Conservation (phyloP, 2,113 vertebrate species). For the Bubalus kerabau region DNA sequence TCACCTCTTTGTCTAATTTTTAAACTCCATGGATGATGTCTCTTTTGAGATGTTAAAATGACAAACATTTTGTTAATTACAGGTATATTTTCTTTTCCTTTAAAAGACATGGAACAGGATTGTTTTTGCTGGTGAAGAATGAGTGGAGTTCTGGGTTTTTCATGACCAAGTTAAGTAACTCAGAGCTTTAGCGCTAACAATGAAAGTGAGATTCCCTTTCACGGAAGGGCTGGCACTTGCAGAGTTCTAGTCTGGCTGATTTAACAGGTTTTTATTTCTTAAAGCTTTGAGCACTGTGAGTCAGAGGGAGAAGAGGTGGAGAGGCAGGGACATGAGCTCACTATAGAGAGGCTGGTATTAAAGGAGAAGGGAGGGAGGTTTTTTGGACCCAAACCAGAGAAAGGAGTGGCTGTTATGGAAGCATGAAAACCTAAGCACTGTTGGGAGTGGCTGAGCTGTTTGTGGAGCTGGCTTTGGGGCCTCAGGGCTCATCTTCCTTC, state of each 20-base stretch:
- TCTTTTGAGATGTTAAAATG: constrained; percentile 36
- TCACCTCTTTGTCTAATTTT: background rate
- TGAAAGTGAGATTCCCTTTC: constrained; percentile 67
- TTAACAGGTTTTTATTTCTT: constrained; percentile 63
- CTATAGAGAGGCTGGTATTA: constrained; percentile 29
- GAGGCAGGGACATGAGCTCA: constrained; percentile 52
- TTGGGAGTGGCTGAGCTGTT: background rate
- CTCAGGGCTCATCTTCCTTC: background rate
- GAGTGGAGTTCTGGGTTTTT: background rate
- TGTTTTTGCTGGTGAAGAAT: constrained; percentile 20
- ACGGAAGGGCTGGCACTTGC: constrained; percentile 7
- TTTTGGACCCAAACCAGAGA: constrained; percentile 48
- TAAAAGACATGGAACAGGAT: constrained; percentile 15
- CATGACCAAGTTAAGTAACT: constrained; percentile 53
- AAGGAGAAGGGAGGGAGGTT: constrained; percentile 43
- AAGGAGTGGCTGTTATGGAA: constrained; percentile 56
- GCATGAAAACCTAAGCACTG: background rate
- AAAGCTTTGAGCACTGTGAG: constrained; percentile 41
- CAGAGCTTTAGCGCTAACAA: background rate
- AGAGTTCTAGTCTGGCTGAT: constrained; percentile 47
- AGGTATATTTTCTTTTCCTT: background rate
- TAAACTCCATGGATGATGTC: background rate
- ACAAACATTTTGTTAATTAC: background rate
- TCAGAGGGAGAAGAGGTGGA: constrained; percentile 43
- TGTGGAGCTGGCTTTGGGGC: background rate